Percentiles rank a stretch among this genome's conserved stretches.
phyloP scores from a whole-genome alignment of 1,140 invertebrate genomes.

The Melitaea cinxia region DNA sequence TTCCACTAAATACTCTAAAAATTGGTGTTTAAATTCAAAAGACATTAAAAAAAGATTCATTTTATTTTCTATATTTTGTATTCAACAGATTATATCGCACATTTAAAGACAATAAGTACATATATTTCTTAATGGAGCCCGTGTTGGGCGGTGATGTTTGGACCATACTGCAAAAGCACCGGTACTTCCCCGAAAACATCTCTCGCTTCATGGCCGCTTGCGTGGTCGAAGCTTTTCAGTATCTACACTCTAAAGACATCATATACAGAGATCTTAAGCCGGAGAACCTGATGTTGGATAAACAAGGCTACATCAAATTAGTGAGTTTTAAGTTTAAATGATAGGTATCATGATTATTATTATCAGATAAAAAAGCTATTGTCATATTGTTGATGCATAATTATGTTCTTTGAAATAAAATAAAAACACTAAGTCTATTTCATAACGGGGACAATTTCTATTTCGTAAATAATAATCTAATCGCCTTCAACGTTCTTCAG shows the following conservation, averaged over 20 bases:
- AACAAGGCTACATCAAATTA: constrained; percentile 94
- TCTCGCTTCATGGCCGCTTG: constrained; percentile 95
- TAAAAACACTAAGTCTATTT: no score
- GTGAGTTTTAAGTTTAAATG: constrained; percentile 77
- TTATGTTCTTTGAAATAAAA: no score
- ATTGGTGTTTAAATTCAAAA: no score
- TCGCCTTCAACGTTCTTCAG: no score
- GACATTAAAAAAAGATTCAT: no score
- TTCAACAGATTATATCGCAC: constrained; percentile 92
- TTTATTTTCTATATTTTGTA: background rate
- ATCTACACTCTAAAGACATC: constrained; percentile 92
- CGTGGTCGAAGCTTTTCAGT: constrained; percentile 95
- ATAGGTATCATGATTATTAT: no score
- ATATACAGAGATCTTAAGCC: constrained; percentile 98
- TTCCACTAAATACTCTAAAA: no score
- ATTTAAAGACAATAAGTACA: constrained; percentile 96
- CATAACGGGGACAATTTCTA: no score
- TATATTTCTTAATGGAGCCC: constrained; percentile 98
- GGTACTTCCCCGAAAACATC: constrained; percentile 92
- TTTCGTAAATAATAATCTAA: no score
- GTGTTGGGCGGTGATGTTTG: constrained; percentile 98
- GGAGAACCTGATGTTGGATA: constrained; percentile 95
- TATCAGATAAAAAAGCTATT: no score
- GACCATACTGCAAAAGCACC: constrained; percentile 93
- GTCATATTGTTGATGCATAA: no score